Evolutionary conservation across 2,797 vertebrate genomes (phyloP), one percentile per base, ranked within the genome.

Genomic region (Mormyrops attenuatus): DNA sequence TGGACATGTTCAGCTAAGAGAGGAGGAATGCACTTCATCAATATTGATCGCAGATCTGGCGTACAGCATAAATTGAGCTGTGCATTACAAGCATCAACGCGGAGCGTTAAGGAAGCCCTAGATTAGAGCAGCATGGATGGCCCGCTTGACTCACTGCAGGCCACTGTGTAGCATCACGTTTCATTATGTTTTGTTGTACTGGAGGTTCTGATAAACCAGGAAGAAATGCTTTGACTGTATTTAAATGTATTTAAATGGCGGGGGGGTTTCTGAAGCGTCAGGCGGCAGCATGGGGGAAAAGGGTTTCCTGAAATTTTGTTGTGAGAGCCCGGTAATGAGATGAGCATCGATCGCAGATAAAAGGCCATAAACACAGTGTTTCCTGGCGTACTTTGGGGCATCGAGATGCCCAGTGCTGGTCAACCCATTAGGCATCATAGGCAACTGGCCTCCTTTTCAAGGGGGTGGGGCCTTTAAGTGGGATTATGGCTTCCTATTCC

Each of bases 11-110:
- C 84, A 7, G 49, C 60, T 87, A 85, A 52, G 84, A 69, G 89
- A 60, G 22, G 26, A 87, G 47, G 84, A 92, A 93, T 92, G 92
- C 91, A 93, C 92, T 94, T 94, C 93, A 95, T 95, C 94, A 95
- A 95, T 95, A 96, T 95, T 91, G 94, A 95, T 91, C 89, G 55
- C 82, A 85, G 85, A 86, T 93, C 91, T 91, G 90, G 91, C 93
- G 92, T 89, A 91, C 30, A 73, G 49, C 52, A 47, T 63, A 66
- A 73, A 85, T 89, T 66, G 90, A 88, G 88, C 11, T 66, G 80
- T 92, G 82, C 60, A 17, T 89, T 50, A 66, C 90, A 77, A 91
- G n/a, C 66, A 53, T 17, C 30, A 80, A 88, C 22, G 22, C 9
- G 1, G 26, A 15, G 22, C 34, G 17, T 82, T 60, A 66, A 34